These are phyloP conservation scores for Chelon auratus DNA, from an alignment of 2,797 vertebrate genomes.

Conservation along the genomic window DNA sequence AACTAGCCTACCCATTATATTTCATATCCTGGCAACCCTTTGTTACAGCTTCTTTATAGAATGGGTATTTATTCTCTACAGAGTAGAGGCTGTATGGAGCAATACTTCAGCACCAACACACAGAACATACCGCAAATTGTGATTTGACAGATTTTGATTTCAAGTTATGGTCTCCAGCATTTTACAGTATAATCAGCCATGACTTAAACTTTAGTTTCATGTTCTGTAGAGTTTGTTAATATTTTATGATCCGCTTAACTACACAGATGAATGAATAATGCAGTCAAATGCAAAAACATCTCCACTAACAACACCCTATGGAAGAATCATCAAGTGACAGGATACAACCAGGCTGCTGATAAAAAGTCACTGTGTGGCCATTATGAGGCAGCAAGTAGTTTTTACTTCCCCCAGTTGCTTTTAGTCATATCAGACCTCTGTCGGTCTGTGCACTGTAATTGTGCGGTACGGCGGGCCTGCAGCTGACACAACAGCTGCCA, in stretches of 20 bases:
- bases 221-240: neutral
- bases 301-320: neutral
- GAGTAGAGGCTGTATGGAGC: no score
- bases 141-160: no score
- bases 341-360: conserved; percentile 1
- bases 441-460: neutral
- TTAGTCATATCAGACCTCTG: neutral
- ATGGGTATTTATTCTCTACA: neutral
- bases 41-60: neutral
- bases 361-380: neutral
- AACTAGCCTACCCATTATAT: neutral
- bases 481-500: neutral
- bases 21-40: neutral
- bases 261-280: conserved; percentile 6
- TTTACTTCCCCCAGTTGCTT: neutral
- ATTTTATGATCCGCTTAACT: neutral
- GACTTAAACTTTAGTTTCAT: neutral
- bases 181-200: neutral
- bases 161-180: no score
- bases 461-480: neutral
- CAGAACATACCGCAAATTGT: no score
- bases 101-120: neutral
- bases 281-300: neutral
- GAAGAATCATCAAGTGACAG: neutral
- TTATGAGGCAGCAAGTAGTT: neutral